Base-by-base conservation (phyloP, 2,888 invertebrate species). In the Drosophila kambysellisi region DNA sequence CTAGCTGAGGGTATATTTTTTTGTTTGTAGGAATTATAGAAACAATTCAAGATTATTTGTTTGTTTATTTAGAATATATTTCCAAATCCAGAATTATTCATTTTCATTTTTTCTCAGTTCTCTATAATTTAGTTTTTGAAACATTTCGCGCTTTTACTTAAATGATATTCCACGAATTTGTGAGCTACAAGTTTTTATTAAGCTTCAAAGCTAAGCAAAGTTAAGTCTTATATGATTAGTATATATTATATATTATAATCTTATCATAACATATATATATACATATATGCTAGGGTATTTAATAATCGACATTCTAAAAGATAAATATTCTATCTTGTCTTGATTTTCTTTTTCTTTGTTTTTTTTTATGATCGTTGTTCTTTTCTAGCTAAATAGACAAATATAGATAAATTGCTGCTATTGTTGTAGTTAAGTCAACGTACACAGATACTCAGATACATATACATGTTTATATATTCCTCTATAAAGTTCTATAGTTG, bases 391-490 rank as follows among this genome's bases (percentile, higher is more conserved):
- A 50, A 74, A 67, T 74, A 67, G 71, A 74, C 69, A 83, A 81
- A 83, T 82, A 70, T 62, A 73, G 77, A 83, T 83, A 81, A 74
- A 74, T 84, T 74, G 82, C 73, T 72, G 64, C 62, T 68, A 72
- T 79, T 81, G 87, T 83, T 84, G 76, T 72, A 50, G 54, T 29
- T 56, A 57, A 61, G 17, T 59, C 30, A 46, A 60, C 66, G 48
- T 30, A 58, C 41, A 63, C 4, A 62, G 30, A 37, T 50, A 64
- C 35, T 61, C 50, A 65, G 30, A 65, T 12, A 41, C 35, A 29
- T 50, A 32, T 33, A 25, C 33, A 17, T 54, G 33, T 33, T 12
- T 50, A 39, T 41, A 37, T 41, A 46, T 25, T 46, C 25, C 20
- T 46, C 46, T 46, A 46, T 46, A 25, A 46, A 46, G 25, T 25